Evolutionary conservation across 2,113 vertebrate species (phyloP), one percentile per base, ranked within the genome.

Genomic region (Gopherus flavomarginatus): DNA sequence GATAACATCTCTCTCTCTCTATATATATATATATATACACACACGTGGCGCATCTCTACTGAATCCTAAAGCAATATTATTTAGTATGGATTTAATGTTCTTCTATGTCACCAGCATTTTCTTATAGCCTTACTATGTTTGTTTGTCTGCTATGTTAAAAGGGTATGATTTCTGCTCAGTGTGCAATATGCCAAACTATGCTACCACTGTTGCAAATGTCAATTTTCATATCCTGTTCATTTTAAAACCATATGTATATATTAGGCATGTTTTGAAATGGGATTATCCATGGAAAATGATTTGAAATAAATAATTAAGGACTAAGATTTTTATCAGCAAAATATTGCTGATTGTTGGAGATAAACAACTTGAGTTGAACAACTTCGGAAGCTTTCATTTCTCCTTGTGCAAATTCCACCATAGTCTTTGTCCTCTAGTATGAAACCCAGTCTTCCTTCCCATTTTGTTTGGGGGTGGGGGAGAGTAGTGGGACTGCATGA

Each of bases 361-460:
- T 13, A 59, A 29, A 11, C 57, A 31, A 59, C 26, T 59, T 59
- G 57, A 59, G 35, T 17, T 65, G 59, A 69, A 59, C 38, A 69
- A 12, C 65, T 81, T 50, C 56, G 56, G 72, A 44, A 69, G 6
- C 27, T n/a, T 87, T 11, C 49, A 65, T 42, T 69, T 79, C 2
- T 47, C 38, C 52, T 65, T 35, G 8, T 56, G 12, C 59, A 35
- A 35, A 2, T 56, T 93, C 52, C 50, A 6, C 42, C 50, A 62
- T 42, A 10, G 62, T 53, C 2, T 2, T 5, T 24, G 53, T 50
- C 54, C 62, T 77, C 12, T 3, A 22, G 11, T 0, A 2, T 77
- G 59, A 62, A 54, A 62, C 47, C 21, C 24, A 50, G 31, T 35
- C 29, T 65, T 13, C 59, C 31, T 27, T 35, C 31, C 59, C 29